Evolutionary conservation across 2,113 vertebrate genomes (phyloP), one percentile per base, ranked within the genome.

Genomic region (Myotis davidii): DNA sequence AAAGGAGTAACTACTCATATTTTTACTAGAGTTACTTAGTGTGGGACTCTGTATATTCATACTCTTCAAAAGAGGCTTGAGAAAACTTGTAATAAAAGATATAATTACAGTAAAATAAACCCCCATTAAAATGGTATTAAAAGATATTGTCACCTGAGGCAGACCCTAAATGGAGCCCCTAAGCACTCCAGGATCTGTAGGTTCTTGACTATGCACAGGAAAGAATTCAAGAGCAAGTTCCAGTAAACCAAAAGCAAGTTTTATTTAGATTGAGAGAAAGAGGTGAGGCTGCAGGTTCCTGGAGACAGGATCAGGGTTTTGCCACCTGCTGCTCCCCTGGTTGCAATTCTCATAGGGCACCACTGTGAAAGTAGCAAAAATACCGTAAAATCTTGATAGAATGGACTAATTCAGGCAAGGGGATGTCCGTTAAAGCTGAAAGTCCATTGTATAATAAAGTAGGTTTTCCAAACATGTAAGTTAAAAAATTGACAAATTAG

Each of bases 21-120:
- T 90, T 34, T 90, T 89, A 29, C 32, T 45, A 69, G 4, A 39
- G 48, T 70, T 74, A 78, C 14, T 84, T 73, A 88, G 45, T 76
- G 9, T 27, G 16, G 21, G 37, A 64, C 25, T 92, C 21, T 95
- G 27, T 94, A 7, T 79, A 10, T 39, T 88, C 94, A 85, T 77
- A 50, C 3, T 23, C 65, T 84, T 34, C 45, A 64, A 39, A 88
- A 96, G 37, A 76, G n/a, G 23, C 16, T 73, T 84, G 6, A 90
- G 12, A 92, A 95, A 23, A 7, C 52, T 91, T 82, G 52, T 13
- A 85, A 34, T 65, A 67, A 78, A 95, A 91, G 21, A 86, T 48
- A 37, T 29, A 81, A 77, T 85, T 88, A 88, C 10, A 88, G 27
- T 64, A 82, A 95, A 72, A 95, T 85, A 76, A 78, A 34, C 61